phyloP scores from a whole-genome alignment of 2,113 vertebrate genomes.

The Calidris pugnax region DNA sequence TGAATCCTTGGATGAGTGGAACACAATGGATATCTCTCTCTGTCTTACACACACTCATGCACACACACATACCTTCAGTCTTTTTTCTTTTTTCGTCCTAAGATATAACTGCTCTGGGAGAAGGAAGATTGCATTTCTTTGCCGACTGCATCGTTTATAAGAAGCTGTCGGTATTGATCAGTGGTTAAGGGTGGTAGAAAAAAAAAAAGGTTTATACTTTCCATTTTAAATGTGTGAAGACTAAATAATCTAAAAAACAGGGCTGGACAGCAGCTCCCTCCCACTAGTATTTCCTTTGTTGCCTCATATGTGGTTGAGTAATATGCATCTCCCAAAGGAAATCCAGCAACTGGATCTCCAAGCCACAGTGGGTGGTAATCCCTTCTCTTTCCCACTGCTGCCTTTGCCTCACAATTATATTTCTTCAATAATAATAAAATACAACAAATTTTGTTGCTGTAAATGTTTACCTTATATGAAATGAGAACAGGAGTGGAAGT shows the following conservation, averaged over 20 bases:
- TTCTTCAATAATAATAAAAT: neutral
- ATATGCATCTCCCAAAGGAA: neutral
- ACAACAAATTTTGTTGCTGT: neutral
- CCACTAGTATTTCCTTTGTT: neutral
- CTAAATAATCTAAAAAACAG: constrained; percentile 1
- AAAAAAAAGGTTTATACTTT: neutral
- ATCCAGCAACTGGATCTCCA: neutral
- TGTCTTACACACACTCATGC: neutral
- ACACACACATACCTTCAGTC: neutral
- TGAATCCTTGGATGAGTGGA: neutral
- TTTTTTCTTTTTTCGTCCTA: neutral
- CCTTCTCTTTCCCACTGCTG: neutral
- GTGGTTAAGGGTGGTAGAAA: neutral
- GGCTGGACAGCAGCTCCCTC: neutral
- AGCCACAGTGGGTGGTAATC: neutral
- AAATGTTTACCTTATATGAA: neutral
- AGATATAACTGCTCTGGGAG: neutral
- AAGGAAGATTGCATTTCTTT: constrained; percentile 29
- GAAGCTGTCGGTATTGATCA: constrained; percentile 42
- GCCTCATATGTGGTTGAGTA: neutral
- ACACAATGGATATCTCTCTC: neutral
- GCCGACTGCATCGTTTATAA: neutral
- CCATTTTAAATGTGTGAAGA: neutral
- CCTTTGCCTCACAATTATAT: neutral
- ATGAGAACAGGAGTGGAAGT: neutral